phyloP scores from a whole-genome alignment of 2,113 vertebrate genomes.

The Tamias sibiricus region DNA sequence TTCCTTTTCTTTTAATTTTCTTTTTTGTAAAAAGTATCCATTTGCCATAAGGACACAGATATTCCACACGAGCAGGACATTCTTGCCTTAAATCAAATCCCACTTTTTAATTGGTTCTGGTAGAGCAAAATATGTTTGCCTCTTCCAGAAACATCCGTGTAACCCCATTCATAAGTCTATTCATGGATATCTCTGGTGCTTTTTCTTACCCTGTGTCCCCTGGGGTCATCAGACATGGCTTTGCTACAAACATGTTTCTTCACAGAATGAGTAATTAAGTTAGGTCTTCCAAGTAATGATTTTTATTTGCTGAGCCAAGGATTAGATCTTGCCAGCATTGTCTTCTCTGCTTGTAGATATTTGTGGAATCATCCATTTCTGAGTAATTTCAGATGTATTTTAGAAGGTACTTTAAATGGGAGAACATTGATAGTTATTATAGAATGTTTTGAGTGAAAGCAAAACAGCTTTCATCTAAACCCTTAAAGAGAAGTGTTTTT shows the following conservation, averaged over 20 bases:
- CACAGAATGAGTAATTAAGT: constrained; percentile 5
- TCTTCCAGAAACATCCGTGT: not conserved
- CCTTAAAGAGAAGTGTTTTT: not conserved
- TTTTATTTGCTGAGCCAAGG: constrained; percentile 47
- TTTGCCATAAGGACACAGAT: not conserved
- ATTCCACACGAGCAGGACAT: not conserved
- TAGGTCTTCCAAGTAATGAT: not conserved
- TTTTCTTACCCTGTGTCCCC: not conserved
- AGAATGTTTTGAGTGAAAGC: not conserved
- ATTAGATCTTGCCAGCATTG: not conserved
- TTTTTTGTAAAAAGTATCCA: not conserved
- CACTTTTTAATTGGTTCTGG: not conserved
- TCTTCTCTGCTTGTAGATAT: not conserved
- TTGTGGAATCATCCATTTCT: not conserved
- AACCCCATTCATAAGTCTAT: not conserved
- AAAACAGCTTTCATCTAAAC: not conserved
- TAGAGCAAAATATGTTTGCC: not conserved
- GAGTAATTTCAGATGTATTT: not conserved
- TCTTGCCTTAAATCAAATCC: not conserved
- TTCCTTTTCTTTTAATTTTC: constrained; percentile 45
- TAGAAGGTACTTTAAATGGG: not conserved
- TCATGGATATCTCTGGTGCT: not conserved
- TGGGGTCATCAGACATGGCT: not conserved
- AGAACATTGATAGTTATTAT: not conserved
- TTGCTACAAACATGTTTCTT: not conserved